phyloP scores from a whole-genome alignment of 92 coral and sea anemone species.

The Porites rus region DNA sequence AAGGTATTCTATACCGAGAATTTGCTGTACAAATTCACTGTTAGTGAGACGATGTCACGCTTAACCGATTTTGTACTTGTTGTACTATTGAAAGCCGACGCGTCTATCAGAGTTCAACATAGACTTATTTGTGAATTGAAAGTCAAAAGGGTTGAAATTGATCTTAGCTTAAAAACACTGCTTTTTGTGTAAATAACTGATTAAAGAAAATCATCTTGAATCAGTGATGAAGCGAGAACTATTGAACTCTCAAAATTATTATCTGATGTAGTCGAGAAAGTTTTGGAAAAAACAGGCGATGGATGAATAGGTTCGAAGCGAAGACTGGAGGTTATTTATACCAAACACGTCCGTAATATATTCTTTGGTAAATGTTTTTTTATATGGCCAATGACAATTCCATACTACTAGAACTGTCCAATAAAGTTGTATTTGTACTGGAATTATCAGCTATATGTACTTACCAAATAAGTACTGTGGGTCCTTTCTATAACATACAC shows the following conservation, averaged over 20 bases:
- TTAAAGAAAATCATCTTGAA: not conserved
- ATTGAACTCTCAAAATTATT: not conserved
- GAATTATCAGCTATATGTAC: conserved; percentile 30
- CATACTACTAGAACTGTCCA: no score
- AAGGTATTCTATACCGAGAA: not conserved
- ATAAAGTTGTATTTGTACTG: not conserved
- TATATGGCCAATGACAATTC: no score
- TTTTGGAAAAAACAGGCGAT: not conserved
- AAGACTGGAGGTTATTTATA: not conserved
- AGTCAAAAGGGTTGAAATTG: conserved; percentile 23
- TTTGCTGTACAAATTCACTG: not conserved
- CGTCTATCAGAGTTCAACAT: not conserved
- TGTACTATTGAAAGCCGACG: not conserved
- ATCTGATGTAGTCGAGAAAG: not conserved
- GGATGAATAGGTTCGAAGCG: not conserved
- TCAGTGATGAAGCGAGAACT: not conserved
- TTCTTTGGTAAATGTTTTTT: no score
- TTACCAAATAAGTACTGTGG: conserved; percentile 87
- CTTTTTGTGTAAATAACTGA: not conserved
- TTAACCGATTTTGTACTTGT: not conserved
- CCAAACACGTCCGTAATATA: not conserved
- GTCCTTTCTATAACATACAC: conserved; percentile 88
- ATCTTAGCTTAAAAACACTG: not conserved
- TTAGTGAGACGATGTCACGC: not conserved
- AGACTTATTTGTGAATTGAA: not conserved